These are phyloP conservation scores for Stomatorhinus ivindoensis DNA, from an alignment of 2,113 vertebrate genomes.

Conservation along the genomic window DNA sequence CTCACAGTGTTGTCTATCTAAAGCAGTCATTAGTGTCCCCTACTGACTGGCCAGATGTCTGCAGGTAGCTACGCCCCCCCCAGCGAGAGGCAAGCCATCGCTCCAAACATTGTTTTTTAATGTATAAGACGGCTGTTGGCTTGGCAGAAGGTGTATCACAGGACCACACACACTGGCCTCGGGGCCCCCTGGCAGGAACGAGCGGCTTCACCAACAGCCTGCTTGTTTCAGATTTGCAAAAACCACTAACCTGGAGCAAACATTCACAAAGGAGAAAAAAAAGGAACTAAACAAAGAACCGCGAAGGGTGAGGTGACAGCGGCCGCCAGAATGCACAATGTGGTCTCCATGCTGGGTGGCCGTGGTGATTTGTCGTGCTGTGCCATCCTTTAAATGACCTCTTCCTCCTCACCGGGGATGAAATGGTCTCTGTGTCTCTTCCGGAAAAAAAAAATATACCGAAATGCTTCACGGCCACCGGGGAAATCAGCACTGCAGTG, in stretches of 20 bases:
- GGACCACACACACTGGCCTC: not conserved
- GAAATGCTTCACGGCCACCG: not conserved
- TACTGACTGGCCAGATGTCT: not conserved
- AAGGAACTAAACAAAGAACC: not conserved
- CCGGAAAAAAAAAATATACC: not conserved
- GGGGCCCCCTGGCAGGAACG: not conserved
- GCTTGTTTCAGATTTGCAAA: not conserved
- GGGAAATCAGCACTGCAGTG: not conserved
- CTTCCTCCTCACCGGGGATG: not conserved
- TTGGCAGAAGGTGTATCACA: not conserved
- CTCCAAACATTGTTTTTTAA: not conserved
- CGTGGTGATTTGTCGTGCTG: not conserved
- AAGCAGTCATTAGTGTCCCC: not conserved
- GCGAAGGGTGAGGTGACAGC: not conserved
- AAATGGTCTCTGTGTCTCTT: not conserved
- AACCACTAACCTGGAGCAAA: not conserved
- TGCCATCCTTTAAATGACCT: constrained; percentile 16
- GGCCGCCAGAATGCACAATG: not conserved
- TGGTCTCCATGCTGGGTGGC: not conserved
- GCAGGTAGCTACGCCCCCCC: not conserved
- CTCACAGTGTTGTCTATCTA: not conserved
- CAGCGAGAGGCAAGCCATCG: not conserved
- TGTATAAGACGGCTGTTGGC: not conserved
- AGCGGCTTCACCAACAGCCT: not conserved
- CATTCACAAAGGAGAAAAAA: not conserved